Conservation (phyloP, 2,113 vertebrate species). For the Dunckerocampus dactyliophorus region DNA sequence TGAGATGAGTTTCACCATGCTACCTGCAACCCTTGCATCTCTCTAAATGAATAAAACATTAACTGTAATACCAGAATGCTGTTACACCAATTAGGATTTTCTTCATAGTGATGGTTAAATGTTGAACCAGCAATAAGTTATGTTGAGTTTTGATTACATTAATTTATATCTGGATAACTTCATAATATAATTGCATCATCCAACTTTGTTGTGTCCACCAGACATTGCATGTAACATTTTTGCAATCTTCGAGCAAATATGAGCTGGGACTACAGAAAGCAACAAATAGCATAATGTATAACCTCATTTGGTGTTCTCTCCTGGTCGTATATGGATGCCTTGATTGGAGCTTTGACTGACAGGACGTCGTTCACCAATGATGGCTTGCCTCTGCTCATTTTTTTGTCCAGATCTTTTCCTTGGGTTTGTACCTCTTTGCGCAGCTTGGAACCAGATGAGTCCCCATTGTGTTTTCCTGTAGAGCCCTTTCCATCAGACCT, state of each 20-base stretch:
- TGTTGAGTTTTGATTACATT: background rate
- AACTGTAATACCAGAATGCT: background rate
- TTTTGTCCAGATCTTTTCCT: background rate
- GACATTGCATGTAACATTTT: background rate
- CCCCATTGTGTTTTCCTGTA: conserved; percentile 8
- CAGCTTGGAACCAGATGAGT: background rate
- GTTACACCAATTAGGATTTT: too few species aligned
- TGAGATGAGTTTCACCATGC: conserved; percentile 66
- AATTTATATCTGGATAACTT: background rate
- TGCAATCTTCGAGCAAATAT: too few species aligned
- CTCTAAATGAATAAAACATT: conserved; percentile 38
- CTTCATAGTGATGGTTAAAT: too few species aligned
- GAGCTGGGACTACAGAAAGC: too few species aligned
- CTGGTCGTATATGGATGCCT: conserved; percentile 21
- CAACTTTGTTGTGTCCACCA: background rate
- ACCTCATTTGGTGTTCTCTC: conserved; percentile 8
- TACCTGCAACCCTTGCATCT: conserved; percentile 37
- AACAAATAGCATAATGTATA: background rate
- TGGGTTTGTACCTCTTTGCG: conserved; percentile 13
- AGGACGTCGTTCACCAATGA: conserved; percentile 7
- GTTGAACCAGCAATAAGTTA: background rate
- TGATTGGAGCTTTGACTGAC: conserved; percentile 14
- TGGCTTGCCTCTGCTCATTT: conserved; percentile 15
- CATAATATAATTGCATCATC: background rate
- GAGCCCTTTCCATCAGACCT: background rate